Evolutionary conservation across 2,113 vertebrate genomes (phyloP).

Genomic region (Platanista minor): DNA sequence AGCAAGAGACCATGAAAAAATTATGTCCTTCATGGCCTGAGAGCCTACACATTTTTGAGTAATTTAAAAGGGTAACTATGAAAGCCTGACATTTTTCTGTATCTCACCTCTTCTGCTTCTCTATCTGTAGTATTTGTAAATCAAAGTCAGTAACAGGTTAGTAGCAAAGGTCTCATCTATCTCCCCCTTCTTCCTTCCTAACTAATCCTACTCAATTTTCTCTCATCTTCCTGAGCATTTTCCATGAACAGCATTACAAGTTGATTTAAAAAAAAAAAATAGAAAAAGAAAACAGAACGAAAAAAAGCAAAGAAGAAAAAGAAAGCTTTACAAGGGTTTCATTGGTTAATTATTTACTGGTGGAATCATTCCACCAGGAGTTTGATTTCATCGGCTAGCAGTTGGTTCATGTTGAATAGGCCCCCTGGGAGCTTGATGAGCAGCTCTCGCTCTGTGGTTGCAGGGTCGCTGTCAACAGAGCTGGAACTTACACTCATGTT

Average conservation of each 20-base stretch:
- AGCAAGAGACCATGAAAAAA: slow-evolving; percentile 19
- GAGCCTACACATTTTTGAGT: not conserved
- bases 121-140: not conserved
- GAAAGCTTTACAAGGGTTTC: slow-evolving; percentile 78
- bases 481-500: slow-evolving; percentile 88
- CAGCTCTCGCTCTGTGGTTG: slow-evolving; percentile 87
- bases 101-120: slow-evolving; percentile 11
- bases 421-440: slow-evolving; percentile 87
- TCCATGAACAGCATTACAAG: slow-evolving; percentile 87
- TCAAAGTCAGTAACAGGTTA: slow-evolving; percentile 7
- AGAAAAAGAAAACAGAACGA: too few relatives aligned
- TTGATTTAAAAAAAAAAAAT: slow-evolving; percentile 71
- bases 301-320: not conserved
- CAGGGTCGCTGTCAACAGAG: slow-evolving; percentile 89
- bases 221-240: slow-evolving; percentile 68
- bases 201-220: slow-evolving; percentile 40
- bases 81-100: slow-evolving; percentile 11
- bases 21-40: slow-evolving; percentile 17
- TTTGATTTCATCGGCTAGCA: slow-evolving; percentile 88
- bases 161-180: slow-evolving; percentile 4
- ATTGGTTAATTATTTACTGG: slow-evolving; percentile 79
- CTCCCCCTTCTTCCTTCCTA: slow-evolving; percentile 31
- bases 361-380: slow-evolving; percentile 84
- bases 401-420: slow-evolving; percentile 89
- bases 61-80: not conserved